phyloP scores from a whole-genome alignment of 2,797 vertebrate genomes.

The Crocidura indochinensis region DNA sequence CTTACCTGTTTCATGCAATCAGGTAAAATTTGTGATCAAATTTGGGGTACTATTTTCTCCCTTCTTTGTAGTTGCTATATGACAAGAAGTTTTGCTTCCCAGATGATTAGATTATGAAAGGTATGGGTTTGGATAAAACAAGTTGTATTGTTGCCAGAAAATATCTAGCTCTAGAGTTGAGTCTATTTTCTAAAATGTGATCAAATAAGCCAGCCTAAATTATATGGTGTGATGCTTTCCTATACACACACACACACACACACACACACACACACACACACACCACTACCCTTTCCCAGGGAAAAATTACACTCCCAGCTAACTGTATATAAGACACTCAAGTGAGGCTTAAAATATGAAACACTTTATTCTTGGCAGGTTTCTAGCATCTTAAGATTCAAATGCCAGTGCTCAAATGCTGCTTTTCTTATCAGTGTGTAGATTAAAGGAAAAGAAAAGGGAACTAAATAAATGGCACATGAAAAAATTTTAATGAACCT shows the following conservation, averaged over 20 bases:
- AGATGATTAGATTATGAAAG: slow-evolving; percentile 67
- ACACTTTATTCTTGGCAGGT: slow-evolving; percentile 74
- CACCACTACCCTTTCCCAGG: slow-evolving; percentile 68
- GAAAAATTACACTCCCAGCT: slow-evolving; percentile 57
- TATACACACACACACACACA: slow-evolving; percentile 33
- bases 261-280: background rate
- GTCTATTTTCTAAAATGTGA: slow-evolving; percentile 21
- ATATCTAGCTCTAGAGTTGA: slow-evolving; percentile 36
- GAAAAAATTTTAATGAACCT: slow-evolving; percentile 44
- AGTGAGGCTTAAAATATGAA: slow-evolving; percentile 72
- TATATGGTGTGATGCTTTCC: background rate
- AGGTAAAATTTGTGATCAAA: background rate
- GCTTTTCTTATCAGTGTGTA: slow-evolving; percentile 69
- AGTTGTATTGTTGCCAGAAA: slow-evolving; percentile 45
- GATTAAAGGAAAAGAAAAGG: slow-evolving; percentile 75
- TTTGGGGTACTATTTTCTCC: background rate
- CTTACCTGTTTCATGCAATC: background rate
- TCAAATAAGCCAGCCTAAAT: slow-evolving; percentile 29
- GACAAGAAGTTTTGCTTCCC: slow-evolving; percentile 48
- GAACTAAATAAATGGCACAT: slow-evolving; percentile 51
- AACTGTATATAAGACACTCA: slow-evolving; percentile 12
- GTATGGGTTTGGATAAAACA: slow-evolving; percentile 64
- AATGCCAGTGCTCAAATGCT: slow-evolving; percentile 79
- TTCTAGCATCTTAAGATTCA: slow-evolving; percentile 75
- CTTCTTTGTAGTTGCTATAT: slow-evolving; percentile 33